A percentile compares a stretch with the other conserved stretches of the same genome.
Conservation (phyloP, 2,113 vertebrate species). For the Grus americana region DNA sequence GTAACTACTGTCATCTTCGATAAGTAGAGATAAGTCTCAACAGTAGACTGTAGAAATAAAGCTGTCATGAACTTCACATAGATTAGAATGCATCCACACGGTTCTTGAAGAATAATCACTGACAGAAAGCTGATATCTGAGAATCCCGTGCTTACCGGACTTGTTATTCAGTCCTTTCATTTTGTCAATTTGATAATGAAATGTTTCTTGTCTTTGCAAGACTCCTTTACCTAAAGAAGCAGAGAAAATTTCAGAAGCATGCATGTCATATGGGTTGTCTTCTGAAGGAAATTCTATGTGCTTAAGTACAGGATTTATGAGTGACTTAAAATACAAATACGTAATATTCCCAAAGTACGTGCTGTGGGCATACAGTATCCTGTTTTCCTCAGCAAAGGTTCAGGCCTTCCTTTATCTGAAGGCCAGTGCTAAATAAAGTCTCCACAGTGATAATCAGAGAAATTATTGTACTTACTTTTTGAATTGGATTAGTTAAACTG, state of each 20-base stretch:
- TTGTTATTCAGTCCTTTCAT: background rate
- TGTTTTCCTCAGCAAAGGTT: background rate
- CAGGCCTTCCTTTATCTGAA: background rate
- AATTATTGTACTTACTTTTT: background rate
- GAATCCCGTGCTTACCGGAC: background rate
- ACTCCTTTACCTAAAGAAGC: background rate
- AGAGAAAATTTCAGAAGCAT: background rate
- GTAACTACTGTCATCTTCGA: background rate
- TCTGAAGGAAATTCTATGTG: background rate
- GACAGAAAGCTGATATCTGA: background rate
- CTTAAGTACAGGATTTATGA: background rate
- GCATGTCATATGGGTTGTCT: background rate
- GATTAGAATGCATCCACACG: background rate
- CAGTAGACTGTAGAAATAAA: background rate
- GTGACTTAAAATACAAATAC: background rate
- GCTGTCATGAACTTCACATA: background rate
- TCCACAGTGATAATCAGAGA: background rate
- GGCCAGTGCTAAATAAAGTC: background rate
- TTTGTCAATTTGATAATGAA: background rate
- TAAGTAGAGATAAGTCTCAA: background rate
- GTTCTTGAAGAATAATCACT: background rate
- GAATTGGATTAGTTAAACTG: background rate
- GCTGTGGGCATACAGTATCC: background rate
- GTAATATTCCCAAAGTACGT: background rate
- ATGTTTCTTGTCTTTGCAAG: background rate